Evolutionary conservation across 2,113 vertebrate species (phyloP), one percentile per base, ranked within the genome.

Genomic region (Cairina moschata): DNA sequence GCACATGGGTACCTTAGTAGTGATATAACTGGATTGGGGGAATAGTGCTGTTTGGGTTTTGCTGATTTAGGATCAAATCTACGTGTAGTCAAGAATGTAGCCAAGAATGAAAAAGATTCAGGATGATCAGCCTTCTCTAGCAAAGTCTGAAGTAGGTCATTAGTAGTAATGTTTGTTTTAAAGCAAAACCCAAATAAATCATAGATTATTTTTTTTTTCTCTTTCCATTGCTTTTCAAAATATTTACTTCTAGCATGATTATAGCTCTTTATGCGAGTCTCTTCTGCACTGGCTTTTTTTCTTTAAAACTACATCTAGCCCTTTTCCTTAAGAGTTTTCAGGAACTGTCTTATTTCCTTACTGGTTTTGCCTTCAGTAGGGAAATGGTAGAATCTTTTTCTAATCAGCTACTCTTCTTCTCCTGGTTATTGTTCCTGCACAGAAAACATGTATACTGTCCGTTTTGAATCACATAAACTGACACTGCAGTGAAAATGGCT

Each of bases 171-270:
- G 31, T 42, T 56, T 82, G 14, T 78, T 84, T 65, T 52, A 87
- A 92, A 87, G 38, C 26, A 79, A 29, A 94, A 91, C 34, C 50
- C 56, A 82, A 74, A 56, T 63, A 89, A 78, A 48, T 87, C 14
- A 7, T 23, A 52, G 38, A 9, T 67, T 6, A 12, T 50, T 50
- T 52, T 52, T 52, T 52, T 25, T 26, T 52, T 22, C 13, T 13
- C 13, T 52, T 22, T 52, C 62, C 2, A 28, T 36, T 67, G n/a
- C 32, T 87, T 71, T 66, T 80, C 13, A 59, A 59, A 91, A 58
- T 68, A 48, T 3, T 71, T 80, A 25, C 40, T 63, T 68, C 29
- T 59, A 32, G 12, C 52, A 40, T 5, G 32, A 40, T 55, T 46
- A 0, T 25, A 34, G 23, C 56, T 88, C 40, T 81, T 84, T n/a